These are phyloP conservation scores for Hoplostethus atlanticus DNA, from an alignment of 2,797 vertebrate species.

Conservation along the genomic window DNA sequence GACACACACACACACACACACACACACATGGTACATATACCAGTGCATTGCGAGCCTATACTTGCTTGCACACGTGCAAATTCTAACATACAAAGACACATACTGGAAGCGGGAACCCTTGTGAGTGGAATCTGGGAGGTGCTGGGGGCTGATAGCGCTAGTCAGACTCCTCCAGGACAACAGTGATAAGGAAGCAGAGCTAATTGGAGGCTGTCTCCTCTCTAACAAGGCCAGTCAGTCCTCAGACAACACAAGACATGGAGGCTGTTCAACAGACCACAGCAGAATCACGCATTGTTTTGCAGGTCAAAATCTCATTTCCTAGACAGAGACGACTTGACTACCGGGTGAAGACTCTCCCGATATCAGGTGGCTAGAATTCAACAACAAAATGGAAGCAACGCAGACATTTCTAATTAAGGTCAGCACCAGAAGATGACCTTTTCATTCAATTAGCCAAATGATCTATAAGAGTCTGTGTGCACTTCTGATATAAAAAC, in stretches of 20 bases:
- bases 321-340: background rate
- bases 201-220: slow-evolving; percentile 52
- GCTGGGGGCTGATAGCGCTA: slow-evolving; percentile 38
- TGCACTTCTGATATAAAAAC: slow-evolving; percentile 69
- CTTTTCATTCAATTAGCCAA: slow-evolving; percentile 69
- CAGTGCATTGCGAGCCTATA: background rate
- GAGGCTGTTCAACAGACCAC: slow-evolving; percentile 30
- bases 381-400: background rate
- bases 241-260: slow-evolving; percentile 29
- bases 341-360: slow-evolving; percentile 3
- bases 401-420: background rate
- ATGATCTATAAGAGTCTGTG: slow-evolving; percentile 57
- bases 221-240: slow-evolving; percentile 34
- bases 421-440: slow-evolving; percentile 38
- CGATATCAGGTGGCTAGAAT: background rate
- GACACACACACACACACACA: slow-evolving; percentile 9
- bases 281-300: background rate
- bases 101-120: slow-evolving; percentile 1
- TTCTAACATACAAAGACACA: background rate
- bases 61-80: background rate
- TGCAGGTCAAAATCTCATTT: slow-evolving; percentile 18
- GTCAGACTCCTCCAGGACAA: slow-evolving; percentile 44
- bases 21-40: background rate
- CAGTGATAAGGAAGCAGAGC: slow-evolving; percentile 48
- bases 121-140: slow-evolving; percentile 43